Conservation (phyloP, 2,797 vertebrate genomes). For the Podargus strigoides region DNA sequence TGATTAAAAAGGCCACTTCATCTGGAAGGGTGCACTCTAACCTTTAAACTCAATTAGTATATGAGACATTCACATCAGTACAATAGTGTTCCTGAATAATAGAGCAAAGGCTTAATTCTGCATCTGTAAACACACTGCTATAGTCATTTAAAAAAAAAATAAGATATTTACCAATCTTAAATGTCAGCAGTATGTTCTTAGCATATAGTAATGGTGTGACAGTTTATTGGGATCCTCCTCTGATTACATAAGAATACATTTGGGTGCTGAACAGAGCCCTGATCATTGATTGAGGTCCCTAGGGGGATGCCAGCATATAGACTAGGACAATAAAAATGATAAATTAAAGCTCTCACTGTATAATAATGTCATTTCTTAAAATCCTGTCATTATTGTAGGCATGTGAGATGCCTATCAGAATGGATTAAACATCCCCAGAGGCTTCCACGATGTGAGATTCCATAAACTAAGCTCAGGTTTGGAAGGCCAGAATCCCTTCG, state of each 20-base stretch:
- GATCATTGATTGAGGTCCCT: not conserved
- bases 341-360: constrained; percentile 1
- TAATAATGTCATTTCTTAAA: constrained; percentile 22
- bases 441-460: not conserved
- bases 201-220: not conserved
- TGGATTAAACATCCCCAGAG: not conserved
- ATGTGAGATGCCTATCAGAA: not conserved
- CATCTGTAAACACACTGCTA: constrained; percentile 43
- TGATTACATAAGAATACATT: not conserved
- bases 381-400: not conserved
- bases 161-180: constrained; percentile 61
- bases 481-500: not conserved
- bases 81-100: constrained; percentile 23
- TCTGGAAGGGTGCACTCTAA: constrained; percentile 39
- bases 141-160: constrained; percentile 46
- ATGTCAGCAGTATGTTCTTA: constrained; percentile 57
- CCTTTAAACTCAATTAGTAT: constrained; percentile 67
- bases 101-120: constrained; percentile 41
- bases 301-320: not conserved
- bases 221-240: not conserved
- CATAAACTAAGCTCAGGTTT: not conserved
- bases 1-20: constrained; percentile 41
- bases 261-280: not conserved
- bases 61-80: constrained; percentile 21
- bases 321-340: constrained; percentile 10